Percentiles rank a stretch among this genome's conserved stretches.
Conservation (phyloP, 2,888 invertebrate species). For the Nomada hirtipes region DNA sequence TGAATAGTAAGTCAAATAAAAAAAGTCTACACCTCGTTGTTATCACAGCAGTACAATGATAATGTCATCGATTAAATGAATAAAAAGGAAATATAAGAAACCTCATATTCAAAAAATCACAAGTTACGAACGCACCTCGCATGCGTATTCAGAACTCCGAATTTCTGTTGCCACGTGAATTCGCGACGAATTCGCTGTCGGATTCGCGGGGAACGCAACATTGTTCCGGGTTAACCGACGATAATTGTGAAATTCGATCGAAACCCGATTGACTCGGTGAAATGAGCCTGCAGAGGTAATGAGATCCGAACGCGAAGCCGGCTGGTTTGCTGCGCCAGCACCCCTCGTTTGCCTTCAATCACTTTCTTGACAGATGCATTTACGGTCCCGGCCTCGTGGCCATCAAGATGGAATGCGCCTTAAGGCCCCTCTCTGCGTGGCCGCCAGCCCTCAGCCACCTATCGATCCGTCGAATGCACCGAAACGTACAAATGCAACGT, state of each 20-base stretch:
- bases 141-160: background rate
- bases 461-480: conserved; percentile 63
- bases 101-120: no score
- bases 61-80: no score
- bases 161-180: background rate
- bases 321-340: conserved; percentile 50
- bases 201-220: conserved; percentile 15
- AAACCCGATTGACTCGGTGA: conserved; percentile 79
- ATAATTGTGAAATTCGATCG: conserved; percentile 82
- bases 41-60: no score
- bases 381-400: conserved; percentile 75
- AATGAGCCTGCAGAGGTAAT: conserved; percentile 78
- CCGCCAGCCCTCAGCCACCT: conserved; percentile 27
- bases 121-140: background rate
- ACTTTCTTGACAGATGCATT: conserved; percentile 83
- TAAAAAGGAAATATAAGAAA: no score
- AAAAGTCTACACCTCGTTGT: no score
- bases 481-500: conserved; percentile 41
- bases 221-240: conserved; percentile 58
- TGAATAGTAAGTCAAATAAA: no score
- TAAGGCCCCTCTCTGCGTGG: conserved; percentile 72
- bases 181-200: background rate
- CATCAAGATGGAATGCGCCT: conserved; percentile 81
- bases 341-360: conserved; percentile 82
- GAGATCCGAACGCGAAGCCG: conserved; percentile 72